Conservation (phyloP, 2,113 vertebrate species). For the Candoia aspera region DNA sequence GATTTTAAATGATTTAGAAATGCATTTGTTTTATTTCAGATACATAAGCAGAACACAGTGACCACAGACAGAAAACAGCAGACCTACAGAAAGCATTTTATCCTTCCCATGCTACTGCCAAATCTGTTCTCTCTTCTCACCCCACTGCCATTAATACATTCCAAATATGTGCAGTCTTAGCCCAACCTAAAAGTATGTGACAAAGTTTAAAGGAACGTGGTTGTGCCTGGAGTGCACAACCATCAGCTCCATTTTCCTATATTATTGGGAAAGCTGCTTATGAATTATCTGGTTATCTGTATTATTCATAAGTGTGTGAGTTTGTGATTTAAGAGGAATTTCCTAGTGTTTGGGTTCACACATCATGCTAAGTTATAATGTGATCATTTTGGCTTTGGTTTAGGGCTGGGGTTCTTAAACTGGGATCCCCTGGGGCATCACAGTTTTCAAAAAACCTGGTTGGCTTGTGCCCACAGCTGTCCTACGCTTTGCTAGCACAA, state of each 20-base stretch:
- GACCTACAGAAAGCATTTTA: not conserved
- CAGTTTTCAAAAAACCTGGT: no score
- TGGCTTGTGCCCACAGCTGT: no score
- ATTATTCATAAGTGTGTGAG: not conserved
- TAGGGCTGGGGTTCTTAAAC: no score
- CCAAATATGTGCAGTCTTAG: not conserved
- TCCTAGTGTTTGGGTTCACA: not conserved
- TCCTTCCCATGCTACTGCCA: not conserved
- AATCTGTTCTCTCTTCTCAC: not conserved
- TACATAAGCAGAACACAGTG: not conserved
- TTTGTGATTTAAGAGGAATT: not conserved
- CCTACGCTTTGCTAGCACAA: no score
- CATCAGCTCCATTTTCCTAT: not conserved
- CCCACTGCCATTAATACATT: not conserved
- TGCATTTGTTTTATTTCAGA: not conserved
- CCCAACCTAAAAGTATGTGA: not conserved
- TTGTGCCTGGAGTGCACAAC: not conserved
- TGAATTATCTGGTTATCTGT: not conserved
- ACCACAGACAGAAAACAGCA: not conserved
- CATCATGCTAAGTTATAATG: not conserved
- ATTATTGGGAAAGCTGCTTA: not conserved
- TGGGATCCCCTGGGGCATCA: no score
- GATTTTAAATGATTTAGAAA: not conserved
- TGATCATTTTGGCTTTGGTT: not conserved
- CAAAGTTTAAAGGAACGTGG: not conserved